Conservation (phyloP, 1,140 invertebrate species). For the Triops cancriformis region DNA sequence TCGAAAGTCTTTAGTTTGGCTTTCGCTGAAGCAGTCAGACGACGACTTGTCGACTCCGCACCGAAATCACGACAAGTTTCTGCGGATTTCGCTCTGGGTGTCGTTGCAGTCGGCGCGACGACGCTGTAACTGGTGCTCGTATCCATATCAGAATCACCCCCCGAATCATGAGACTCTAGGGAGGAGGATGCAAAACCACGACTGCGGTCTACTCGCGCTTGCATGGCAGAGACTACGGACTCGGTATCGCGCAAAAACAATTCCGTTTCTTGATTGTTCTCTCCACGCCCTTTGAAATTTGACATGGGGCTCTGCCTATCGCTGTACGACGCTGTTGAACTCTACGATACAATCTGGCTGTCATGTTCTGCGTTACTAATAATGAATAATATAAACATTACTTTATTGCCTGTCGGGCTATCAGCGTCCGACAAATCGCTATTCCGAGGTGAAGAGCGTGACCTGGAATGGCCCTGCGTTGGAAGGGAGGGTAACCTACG, state of each 20-base stretch:
- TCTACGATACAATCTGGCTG: background rate
- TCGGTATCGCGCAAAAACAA: slow-evolving; percentile 46
- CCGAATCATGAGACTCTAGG: slow-evolving; percentile 33
- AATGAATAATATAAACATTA: background rate
- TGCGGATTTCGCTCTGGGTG: background rate
- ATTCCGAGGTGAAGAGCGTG: slow-evolving; percentile 28
- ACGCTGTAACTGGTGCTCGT: slow-evolving; percentile 34
- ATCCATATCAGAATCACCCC: slow-evolving; percentile 36
- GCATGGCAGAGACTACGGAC: slow-evolving; percentile 46
- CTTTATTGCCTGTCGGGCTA: slow-evolving; percentile 28
- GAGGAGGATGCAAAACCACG: slow-evolving; percentile 30
- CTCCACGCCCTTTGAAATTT: slow-evolving; percentile 35
- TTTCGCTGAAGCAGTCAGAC: slow-evolving; percentile 29
- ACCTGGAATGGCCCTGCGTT: slow-evolving; percentile 27
- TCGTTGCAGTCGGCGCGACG: slow-evolving; percentile 21
- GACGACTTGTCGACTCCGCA: background rate
- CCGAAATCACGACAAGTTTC: background rate
- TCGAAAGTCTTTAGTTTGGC: slow-evolving; percentile 30
- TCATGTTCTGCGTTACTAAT: background rate
- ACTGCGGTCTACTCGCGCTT: slow-evolving; percentile 30
- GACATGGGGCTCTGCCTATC: background rate
- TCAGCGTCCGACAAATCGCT: slow-evolving; percentile 31
- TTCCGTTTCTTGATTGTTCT: slow-evolving; percentile 45
- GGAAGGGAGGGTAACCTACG: slow-evolving; percentile 21
- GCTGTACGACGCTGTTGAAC: background rate